phyloP scores from a whole-genome alignment of 2,797 vertebrate genomes.

The Graptemys geographica region DNA sequence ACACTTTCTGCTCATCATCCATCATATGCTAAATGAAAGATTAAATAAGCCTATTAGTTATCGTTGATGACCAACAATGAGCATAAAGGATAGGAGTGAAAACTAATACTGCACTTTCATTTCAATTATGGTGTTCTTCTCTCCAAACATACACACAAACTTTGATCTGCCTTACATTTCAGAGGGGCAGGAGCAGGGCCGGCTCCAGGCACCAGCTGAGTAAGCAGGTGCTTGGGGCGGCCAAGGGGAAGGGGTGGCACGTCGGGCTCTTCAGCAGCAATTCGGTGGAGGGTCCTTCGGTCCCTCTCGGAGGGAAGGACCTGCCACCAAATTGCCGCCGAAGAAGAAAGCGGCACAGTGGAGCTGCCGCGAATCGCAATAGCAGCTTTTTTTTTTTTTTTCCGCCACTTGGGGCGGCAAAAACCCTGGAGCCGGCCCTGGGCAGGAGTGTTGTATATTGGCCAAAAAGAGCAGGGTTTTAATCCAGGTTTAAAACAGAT shows the following conservation, averaged over 20 bases:
- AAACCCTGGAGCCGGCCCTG: too few relatives aligned
- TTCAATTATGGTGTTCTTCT: not conserved
- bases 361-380: too few relatives aligned
- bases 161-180: not conserved
- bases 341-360: too few relatives aligned
- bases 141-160: not conserved
- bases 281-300: too few relatives aligned
- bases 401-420: too few relatives aligned
- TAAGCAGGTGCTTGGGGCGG: too few relatives aligned
- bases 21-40: not conserved
- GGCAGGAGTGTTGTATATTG: not conserved
- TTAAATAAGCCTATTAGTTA: not conserved
- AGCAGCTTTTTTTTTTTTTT: too few relatives aligned
- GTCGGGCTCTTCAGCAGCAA: too few relatives aligned
- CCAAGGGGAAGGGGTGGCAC: too few relatives aligned
- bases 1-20: not conserved
- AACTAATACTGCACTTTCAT: not conserved
- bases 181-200: not conserved
- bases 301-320: too few relatives aligned
- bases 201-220: too few relatives aligned
- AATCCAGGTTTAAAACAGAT: not conserved
- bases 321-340: too few relatives aligned
- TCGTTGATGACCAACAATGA: not conserved
- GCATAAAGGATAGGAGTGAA: not conserved
- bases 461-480: not conserved